Base-by-base conservation (phyloP, 2,888 invertebrate species). In the Caenorhabditis doughertyi region DNA sequence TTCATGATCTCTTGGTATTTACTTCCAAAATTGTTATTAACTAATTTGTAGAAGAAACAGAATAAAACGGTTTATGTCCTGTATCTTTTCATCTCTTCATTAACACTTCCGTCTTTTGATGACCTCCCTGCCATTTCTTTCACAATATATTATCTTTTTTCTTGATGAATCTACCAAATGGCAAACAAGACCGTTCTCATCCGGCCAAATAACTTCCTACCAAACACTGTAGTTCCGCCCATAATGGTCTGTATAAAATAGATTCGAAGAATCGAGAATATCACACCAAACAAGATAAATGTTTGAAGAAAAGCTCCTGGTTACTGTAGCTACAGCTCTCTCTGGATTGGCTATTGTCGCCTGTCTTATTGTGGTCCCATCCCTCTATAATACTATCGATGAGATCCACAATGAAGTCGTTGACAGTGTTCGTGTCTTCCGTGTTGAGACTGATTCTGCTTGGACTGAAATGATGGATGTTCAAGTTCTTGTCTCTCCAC, bases 391-490 rank as follows among this genome's bases (percentile, higher is more conserved):
- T 60, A 85, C 79, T 74, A 90, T 90, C 88, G 88, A 88, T 79
- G 88, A 87, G 73, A 70, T 85, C 25, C 79, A 79, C 55, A 79
- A 82, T 68, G 82, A 82, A 71, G 74, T 81, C 0, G 29, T 64
- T 9, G 64, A 64, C 8, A 42, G 64, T 21, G 64, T 64, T 11
- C 44, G 44, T 27, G 85, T 87, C 58, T 89, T 89, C 82, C 89
- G 70, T 9, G 42, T 27, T 8, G 58, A 53, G 51, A 51, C 72
- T 56, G 72, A 35, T 42, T 39, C 60, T 49, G 89, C 88, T n/a
- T 89, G 89, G 89, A 83, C 84, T 47, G 84, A 89, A 60, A 84
- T 89, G 82, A 89, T 89, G 88, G 87, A 89, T 72, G 79, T 89
- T 49, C 89, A 90, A 76, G 79, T 90, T 70, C 70, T 84, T 29